phyloP scores from a whole-genome alignment of 2,888 invertebrate species.

The Charanyca ferruginea region DNA sequence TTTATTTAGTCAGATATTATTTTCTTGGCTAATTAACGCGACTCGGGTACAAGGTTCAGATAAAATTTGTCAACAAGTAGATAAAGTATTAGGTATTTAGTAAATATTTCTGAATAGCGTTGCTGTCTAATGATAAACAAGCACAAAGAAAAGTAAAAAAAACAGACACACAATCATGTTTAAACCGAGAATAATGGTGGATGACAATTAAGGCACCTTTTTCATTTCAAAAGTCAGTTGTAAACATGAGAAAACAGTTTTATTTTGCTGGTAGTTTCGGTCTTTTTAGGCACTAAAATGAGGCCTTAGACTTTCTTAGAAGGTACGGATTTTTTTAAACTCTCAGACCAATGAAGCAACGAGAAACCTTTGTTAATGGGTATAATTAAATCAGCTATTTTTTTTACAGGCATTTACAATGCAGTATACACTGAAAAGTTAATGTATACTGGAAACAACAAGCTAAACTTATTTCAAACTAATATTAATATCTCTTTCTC shows the following conservation, averaged over 20 bases:
- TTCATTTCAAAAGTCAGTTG: not conserved
- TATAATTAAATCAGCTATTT: not conserved
- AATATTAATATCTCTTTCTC: too few relatives aligned
- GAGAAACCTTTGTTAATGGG: not conserved
- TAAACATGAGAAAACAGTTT: not conserved
- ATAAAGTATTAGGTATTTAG: not conserved
- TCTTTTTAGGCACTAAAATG: not conserved
- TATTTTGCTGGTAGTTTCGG: not conserved
- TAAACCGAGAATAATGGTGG: not conserved
- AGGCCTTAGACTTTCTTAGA: not conserved
- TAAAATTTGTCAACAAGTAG: not conserved
- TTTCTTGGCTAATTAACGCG: not conserved
- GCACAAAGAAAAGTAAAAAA: not conserved
- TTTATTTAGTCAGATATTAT: not conserved
- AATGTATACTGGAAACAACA: too few relatives aligned
- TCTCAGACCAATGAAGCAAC: not conserved
- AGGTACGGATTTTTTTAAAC: too few relatives aligned
- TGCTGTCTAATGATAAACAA: not conserved
- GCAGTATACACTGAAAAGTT: too few relatives aligned
- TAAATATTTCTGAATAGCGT: not conserved
- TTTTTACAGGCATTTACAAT: not conserved
- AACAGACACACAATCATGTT: not conserved
- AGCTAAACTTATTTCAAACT: too few relatives aligned
- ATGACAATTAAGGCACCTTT: not conserved
- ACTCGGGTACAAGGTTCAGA: conserved; percentile 17